These are phyloP conservation scores for Zaprionus africanus DNA, from an alignment of 1,140 invertebrate genomes.

Conservation along the genomic window DNA sequence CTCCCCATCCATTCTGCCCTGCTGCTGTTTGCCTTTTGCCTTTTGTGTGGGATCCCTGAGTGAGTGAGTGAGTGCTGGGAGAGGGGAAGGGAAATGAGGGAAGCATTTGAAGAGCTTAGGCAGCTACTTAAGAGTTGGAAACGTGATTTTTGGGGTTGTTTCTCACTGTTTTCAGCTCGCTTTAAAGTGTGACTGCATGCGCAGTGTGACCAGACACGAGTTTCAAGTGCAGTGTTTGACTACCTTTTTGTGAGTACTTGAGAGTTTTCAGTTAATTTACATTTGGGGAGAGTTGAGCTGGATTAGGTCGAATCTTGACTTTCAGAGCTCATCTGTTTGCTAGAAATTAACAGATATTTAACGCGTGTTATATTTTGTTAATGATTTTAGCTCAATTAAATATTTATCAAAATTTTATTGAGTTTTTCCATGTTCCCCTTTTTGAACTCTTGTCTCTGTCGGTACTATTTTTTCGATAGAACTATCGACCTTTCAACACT, in stretches of 20 bases:
- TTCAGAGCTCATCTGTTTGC: too few relatives aligned
- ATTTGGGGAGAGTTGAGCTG: neutral
- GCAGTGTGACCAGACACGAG: constrained; percentile 7
- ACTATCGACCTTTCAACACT: too few relatives aligned
- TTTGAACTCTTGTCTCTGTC: too few relatives aligned
- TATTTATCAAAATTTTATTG: too few relatives aligned
- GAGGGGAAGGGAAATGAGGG: neutral
- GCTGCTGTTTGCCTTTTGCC: constrained; percentile 26
- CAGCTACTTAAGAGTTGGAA: constrained; percentile 46
- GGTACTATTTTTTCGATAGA: too few relatives aligned
- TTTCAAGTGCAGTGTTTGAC: neutral
- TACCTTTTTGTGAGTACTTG: neutral
- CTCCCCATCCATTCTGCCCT: neutral
- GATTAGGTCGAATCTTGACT: neutral
- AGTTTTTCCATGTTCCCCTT: too few relatives aligned
- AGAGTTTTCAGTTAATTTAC: neutral
- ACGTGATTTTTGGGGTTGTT: constrained; percentile 18
- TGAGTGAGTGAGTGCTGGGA: neutral
- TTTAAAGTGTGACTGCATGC: constrained; percentile 29
- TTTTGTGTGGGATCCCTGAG: constrained; percentile 20
- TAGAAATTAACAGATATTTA: too few relatives aligned
- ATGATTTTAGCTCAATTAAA: too few relatives aligned
- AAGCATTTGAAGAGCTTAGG: constrained; percentile 42
- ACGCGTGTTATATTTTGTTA: too few relatives aligned
- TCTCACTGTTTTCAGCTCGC: neutral